Evolutionary conservation across 2,888 invertebrate genomes (phyloP), one percentile per base, ranked within the genome.

Genomic region (Gymnocheta viridis): DNA sequence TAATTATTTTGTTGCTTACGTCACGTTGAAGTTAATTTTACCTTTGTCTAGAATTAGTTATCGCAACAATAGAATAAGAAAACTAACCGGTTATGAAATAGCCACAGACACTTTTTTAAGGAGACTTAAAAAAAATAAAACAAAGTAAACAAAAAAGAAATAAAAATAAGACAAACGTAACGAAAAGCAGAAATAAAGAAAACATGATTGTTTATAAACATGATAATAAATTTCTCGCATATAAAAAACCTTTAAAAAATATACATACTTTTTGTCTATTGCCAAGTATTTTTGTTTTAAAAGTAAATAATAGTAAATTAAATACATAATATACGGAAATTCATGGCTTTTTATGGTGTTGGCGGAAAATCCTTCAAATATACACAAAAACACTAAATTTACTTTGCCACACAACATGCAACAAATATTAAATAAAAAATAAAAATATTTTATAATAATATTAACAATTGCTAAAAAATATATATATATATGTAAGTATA

Each of bases 311-410:
- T 66, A 79, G 27, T 44, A 17, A 60, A 38, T 49, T 60, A 27
- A 47, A 19, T 41, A 56, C 47, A 58, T 72, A 73, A 62, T 62
- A 85, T 74, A 76, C 85, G 82, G 82, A 82, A 80, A 82, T 67
- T 76, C 67, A 81, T 78, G 77, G 84, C 78, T 86, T 74, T 82
- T 74, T 80, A 84, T 84, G 85, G 85, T 77, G 72, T 85, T 83
- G 72, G 78, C 85, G 86, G 85, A 85, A 85, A 86, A 85, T 86
- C 86, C 86, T 86, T 85, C 85, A 85, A 83, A 72, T 44, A 58
- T 47, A 51, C 9, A 19, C 9, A 19, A 35, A 44, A 54, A 78
- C 64, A 77, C 49, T 51, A 67, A 77, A 10, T 44, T 70, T 66
- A 32, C 58, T 72, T 77, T 78, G 54, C 62, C 62, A 62, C 69